Percentiles rank a stretch among this genome's conserved stretches.
phyloP scores from a whole-genome alignment of 2,888 invertebrate genomes.

The Hirtodrosophila cameraria region DNA sequence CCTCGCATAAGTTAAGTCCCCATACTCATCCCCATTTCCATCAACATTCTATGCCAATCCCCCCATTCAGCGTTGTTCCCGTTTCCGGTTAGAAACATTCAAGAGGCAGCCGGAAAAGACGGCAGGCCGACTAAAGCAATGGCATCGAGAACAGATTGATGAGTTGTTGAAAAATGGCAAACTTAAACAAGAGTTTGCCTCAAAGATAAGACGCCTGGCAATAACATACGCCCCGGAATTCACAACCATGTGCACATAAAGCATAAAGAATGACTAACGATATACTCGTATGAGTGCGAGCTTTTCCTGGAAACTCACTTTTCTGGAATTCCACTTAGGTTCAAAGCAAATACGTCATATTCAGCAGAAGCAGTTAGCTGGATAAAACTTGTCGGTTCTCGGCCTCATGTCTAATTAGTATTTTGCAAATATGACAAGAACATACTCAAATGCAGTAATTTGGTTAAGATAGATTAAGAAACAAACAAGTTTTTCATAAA shows the following conservation, averaged over 20 bases:
- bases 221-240: conserved; percentile 32
- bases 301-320: not conserved
- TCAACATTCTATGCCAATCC: not conserved
- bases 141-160: conserved; percentile 72
- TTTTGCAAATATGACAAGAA: too few species aligned
- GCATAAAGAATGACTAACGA: conserved; percentile 52
- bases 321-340: not conserved
- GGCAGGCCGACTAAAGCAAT: conserved; percentile 52
- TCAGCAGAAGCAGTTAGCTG: not conserved
- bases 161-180: conserved; percentile 80
- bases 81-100: conserved; percentile 31
- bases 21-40: not conserved
- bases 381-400: too few species aligned
- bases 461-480: too few species aligned
- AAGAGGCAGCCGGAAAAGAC: conserved; percentile 32
- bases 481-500: too few species aligned
- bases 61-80: not conserved
- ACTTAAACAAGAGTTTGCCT: conserved; percentile 76
- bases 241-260: conserved; percentile 44
- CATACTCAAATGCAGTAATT: too few species aligned
- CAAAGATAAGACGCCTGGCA: conserved; percentile 26
- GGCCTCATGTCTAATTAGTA: too few species aligned
- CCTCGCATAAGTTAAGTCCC: conserved; percentile 75
- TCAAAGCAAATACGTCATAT: conserved; percentile 23
- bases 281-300: conserved; percentile 16